Conservation (phyloP, 2,797 vertebrate species). For the Oryzias dopingdopingensis region DNA sequence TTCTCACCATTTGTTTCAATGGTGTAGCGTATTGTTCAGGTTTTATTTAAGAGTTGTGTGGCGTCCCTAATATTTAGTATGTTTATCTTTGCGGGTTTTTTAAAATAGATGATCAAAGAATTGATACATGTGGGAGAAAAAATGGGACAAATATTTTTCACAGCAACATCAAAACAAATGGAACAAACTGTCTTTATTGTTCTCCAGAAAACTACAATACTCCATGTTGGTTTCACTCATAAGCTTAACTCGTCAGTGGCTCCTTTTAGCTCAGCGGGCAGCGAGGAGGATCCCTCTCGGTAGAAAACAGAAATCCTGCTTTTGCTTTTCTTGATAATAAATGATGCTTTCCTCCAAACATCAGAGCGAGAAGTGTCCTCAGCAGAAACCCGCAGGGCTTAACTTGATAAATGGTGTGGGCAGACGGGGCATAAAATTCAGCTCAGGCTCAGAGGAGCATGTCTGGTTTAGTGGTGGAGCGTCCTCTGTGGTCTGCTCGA, state of each 20-base stretch:
- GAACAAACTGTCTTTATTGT: too few species aligned
- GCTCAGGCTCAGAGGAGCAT: not conserved
- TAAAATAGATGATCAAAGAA: too few species aligned
- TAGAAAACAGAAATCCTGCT: slow-evolving; percentile 7
- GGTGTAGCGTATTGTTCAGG: too few species aligned
- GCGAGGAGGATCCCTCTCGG: slow-evolving; percentile 12
- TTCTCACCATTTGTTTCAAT: too few species aligned
- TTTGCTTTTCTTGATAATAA: slow-evolving; percentile 10
- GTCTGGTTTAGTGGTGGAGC: not conserved
- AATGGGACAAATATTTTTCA: too few species aligned
- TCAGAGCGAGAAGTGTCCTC: slow-evolving; percentile 8
- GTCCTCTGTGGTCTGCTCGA: slow-evolving; percentile 5
- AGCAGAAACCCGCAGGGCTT: not conserved
- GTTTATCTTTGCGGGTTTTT: too few species aligned
- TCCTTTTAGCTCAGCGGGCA: not conserved
- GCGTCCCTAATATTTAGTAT: too few species aligned
- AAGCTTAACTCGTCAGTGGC: not conserved
- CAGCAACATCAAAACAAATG: too few species aligned
- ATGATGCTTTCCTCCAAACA: slow-evolving; percentile 17
- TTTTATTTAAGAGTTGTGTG: too few species aligned
- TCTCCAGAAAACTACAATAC: too few species aligned
- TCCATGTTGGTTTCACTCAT: too few species aligned
- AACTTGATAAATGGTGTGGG: slow-evolving; percentile 29
- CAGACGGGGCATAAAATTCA: not conserved
- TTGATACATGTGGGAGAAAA: too few species aligned